phyloP scores from a whole-genome alignment of 2,888 invertebrate genomes.

The Trissolcus brochymenae region DNA sequence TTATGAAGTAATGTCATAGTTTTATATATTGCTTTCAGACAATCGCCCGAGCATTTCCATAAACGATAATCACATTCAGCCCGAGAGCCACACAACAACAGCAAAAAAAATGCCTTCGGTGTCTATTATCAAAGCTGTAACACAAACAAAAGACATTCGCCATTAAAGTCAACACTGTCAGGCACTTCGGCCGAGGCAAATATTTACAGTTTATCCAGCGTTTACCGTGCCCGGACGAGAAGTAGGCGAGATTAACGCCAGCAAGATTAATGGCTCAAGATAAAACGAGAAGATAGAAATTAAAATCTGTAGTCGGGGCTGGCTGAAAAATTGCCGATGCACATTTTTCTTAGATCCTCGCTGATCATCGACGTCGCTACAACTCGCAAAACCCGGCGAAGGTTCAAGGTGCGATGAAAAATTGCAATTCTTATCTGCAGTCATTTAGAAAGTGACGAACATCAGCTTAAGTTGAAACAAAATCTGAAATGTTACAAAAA shows the following conservation, averaged over 20 bases:
- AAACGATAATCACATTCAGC: constrained; percentile 4
- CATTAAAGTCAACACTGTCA: constrained; percentile 28
- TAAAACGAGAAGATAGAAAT: constrained; percentile 41
- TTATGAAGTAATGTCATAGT: background rate
- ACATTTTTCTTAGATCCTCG: constrained; percentile 11
- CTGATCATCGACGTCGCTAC: constrained; percentile 12
- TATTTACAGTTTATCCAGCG: constrained; percentile 37
- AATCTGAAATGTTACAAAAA: too few relatives aligned
- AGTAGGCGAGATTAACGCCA: constrained; percentile 32
- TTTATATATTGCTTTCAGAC: constrained; percentile 1
- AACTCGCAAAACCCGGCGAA: background rate
- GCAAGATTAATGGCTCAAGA: constrained; percentile 46
- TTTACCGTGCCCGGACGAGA: constrained; percentile 39
- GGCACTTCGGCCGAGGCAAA: constrained; percentile 22
- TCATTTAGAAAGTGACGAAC: constrained; percentile 1
- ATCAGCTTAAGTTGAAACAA: too few relatives aligned
- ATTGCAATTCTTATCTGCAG: background rate
- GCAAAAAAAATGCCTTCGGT: background rate
- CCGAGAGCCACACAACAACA: background rate
- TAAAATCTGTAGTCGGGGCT: constrained; percentile 24
- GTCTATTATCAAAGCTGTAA: constrained; percentile 24
- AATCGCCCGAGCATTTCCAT: background rate
- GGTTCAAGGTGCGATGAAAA: constrained; percentile 9
- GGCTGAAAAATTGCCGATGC: constrained; percentile 14
- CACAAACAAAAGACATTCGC: constrained; percentile 26